Evolutionary conservation across 2,113 vertebrate species (phyloP), one percentile per base, ranked within the genome.

Genomic region (Tetraodon nigroviridis): DNA sequence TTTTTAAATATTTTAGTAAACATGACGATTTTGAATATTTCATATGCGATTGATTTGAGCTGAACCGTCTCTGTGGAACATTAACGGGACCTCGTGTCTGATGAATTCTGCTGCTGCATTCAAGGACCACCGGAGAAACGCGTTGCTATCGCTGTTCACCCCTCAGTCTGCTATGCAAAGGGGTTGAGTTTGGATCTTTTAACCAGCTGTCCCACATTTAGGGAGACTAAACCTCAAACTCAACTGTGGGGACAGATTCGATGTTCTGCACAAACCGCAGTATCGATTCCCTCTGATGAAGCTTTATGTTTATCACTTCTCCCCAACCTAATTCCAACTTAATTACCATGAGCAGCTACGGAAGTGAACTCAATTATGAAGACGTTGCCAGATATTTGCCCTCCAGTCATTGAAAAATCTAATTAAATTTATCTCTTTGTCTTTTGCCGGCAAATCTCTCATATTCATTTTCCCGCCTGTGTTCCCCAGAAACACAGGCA

Each of bases 1-100:
- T 22, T 50, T 16, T 71, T 89, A 69, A 87, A 87, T 88, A 89
- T 87, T 89, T 86, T 62, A 86, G 77, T 73, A 84, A 84, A 87
- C 81, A 84, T 76, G 79, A 63, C 61, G 52, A 68, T 75, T 72
- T 71, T 84, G 44, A 85, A 88, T 84, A 83, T 84, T 83, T 82
- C 47, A 85, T 80, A 52, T 3, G 51, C 5, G 84, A 84, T 81
- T 83, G 78, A 87, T 84, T 79, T 48, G 75, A 84, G 71, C 65
- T 81, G 76, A 86, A 83, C 85, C 70, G 63, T 58, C 49, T 76
- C 15, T 14, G 15, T 44, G 41, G 16, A 44, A 44, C 41, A 14
- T 44, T 44, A 44, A 44, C 2, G 63, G 69, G 18, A 8, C 21
- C 32, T 21, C 15, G 41, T 69, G 61, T 63, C 47, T 32, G 29